Conservation (phyloP, 2,797 vertebrate species). For the Podarcis lilfordi region DNA sequence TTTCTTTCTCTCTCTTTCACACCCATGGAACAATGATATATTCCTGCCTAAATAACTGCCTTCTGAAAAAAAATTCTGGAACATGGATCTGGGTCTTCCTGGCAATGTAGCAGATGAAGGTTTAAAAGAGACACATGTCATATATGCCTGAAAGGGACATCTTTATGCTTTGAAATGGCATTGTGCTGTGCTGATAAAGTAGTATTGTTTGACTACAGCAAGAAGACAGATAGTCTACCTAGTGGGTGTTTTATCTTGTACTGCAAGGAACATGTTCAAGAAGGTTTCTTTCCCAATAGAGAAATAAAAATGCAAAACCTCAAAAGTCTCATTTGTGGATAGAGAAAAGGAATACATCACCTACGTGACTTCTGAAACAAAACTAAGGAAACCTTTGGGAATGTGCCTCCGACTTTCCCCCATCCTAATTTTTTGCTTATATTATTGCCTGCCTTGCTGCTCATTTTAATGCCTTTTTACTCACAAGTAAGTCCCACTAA, state of each 20-base stretch:
- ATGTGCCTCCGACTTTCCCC: neutral
- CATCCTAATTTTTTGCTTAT: slow-evolving; percentile 14
- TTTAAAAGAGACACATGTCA: slow-evolving; percentile 56
- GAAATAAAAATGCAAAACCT: slow-evolving; percentile 19
- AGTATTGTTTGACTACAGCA: slow-evolving; percentile 40
- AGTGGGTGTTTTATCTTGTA: slow-evolving; percentile 22
- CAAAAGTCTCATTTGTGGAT: neutral
- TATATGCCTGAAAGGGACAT: slow-evolving; percentile 54
- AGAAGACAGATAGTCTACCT: neutral
- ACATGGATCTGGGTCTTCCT: slow-evolving; percentile 49
- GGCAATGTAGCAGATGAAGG: slow-evolving; percentile 30
- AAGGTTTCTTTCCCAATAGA: neutral
- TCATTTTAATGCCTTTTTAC: neutral
- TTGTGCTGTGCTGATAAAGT: slow-evolving; percentile 53
- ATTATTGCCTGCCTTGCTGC: neutral
- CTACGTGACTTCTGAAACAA: neutral
- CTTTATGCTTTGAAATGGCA: slow-evolving; percentile 56
- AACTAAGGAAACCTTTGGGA: neutral
- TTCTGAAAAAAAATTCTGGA: slow-evolving; percentile 45
- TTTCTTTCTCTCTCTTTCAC: slow-evolving; percentile 6
- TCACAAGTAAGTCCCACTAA: neutral
- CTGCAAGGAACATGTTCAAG: slow-evolving; percentile 12
- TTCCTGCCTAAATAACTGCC: slow-evolving; percentile 40
- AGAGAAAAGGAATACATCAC: neutral
- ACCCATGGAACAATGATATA: slow-evolving; percentile 61